Evolutionary conservation across 2,113 vertebrate species (phyloP), one percentile per base, ranked within the genome.

Genomic region (Seriola rivoliana): DNA sequence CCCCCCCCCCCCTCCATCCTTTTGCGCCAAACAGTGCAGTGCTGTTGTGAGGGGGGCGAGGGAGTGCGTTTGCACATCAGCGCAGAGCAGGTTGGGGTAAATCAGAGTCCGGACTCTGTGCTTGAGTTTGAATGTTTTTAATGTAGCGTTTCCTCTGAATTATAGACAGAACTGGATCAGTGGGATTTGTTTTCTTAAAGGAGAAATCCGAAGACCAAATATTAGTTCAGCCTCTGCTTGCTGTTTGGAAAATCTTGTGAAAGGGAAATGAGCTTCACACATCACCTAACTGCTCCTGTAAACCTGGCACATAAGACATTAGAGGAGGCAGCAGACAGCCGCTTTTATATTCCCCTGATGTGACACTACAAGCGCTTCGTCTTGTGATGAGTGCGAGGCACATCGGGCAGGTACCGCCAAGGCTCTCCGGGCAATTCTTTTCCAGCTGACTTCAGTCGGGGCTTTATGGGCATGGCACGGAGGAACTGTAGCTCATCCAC

Each of bases 11-110:
- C 0, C 16, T n/a, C 29, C 6, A 73, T 81, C 73, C 68, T 80
- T 80, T 92, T 86, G 89, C 91, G 85, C 91, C 84, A 80, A 80
- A 66, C 70, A 11, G 54, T 17, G 12, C 74, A 2, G 44, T 59
- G 77, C 32, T 42, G 8, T 19, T 19, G 52, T 25, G 8, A 52
- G 10, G 69, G 66, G 12, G 52, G 6, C 60, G 73, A 23, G 71
- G 69, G 50, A 62, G 69, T 64, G 82, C 42, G 4, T 62, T 25
- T 74, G 81, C 68, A 76, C 86, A 62, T 78, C 58, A n/a, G 74
- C 4, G 59, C 54, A 67, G 65, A 63, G 36, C 59, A 69, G 76
- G 16, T 9, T 67, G 67, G 14, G 8, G 10, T 65, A 29, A 5
- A 67, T 2, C 12, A 11, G 63, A 44, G 42, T 17, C 21, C n/a